Evolutionary conservation across 1,140 invertebrate genomes (phyloP).

Genomic region (Phymorhynchus buccinoides): DNA sequence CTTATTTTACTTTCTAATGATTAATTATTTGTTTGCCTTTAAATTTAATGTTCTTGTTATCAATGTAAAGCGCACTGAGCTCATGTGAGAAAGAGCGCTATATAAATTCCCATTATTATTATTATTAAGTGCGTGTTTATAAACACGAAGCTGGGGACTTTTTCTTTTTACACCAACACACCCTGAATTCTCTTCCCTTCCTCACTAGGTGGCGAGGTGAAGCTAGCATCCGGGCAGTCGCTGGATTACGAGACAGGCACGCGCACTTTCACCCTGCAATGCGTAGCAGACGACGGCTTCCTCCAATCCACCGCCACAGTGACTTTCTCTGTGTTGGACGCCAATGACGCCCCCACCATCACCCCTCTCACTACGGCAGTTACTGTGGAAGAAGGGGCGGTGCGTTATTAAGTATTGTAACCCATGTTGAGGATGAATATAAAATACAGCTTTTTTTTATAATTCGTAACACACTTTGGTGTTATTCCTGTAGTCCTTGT

Average conservation of each 20-base stretch:
- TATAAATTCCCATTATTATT: no score
- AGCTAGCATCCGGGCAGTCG: constrained; percentile 10
- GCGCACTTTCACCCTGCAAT: not conserved
- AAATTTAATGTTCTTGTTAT: no score
- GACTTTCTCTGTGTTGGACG: constrained; percentile 6
- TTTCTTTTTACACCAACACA: not conserved
- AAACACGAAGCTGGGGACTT: no score
- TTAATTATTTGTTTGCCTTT: no score
- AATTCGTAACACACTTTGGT: no score
- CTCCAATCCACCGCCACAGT: not conserved
- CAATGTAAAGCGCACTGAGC: no score
- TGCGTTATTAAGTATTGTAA: not conserved
- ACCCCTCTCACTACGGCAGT: not conserved
- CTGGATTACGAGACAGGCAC: constrained; percentile 22
- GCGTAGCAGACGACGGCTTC: constrained; percentile 18
- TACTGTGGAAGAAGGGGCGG: constrained; percentile 12
- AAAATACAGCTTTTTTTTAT: no score
- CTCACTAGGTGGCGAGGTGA: not conserved
- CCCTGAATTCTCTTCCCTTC: not conserved
- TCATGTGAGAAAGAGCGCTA: no score
- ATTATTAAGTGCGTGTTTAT: no score
- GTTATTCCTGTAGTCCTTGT: no score
- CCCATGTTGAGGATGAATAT: no score
- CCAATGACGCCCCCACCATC: constrained; percentile 24
- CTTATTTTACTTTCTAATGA: no score